Conservation (phyloP, 2,888 invertebrate genomes). For the Chrysodeixis includens region DNA sequence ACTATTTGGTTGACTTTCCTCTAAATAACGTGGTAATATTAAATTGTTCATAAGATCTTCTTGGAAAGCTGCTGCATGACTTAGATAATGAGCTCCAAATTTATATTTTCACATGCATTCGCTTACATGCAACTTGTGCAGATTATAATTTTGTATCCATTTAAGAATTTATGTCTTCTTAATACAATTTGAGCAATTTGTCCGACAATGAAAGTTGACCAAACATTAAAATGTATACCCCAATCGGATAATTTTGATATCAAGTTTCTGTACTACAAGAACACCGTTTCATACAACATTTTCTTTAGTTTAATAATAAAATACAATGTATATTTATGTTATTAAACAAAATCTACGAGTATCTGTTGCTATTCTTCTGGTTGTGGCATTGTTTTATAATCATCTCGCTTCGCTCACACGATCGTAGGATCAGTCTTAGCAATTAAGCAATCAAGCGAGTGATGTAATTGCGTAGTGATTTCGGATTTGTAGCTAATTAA, state of each 20-base stretch:
- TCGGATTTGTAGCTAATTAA: not conserved
- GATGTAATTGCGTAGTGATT: not conserved
- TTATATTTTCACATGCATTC: no score
- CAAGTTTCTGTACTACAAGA: not conserved
- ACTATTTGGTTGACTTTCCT: not conserved
- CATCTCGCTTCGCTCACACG: conserved; percentile 6
- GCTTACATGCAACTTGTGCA: no score
- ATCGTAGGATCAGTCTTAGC: not conserved
- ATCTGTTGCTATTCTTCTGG: conserved; percentile 7
- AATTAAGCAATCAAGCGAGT: not conserved
- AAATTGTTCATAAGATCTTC: no score
- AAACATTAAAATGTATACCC: not conserved
- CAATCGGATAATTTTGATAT: not conserved
- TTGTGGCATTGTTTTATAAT: conserved; percentile 10
- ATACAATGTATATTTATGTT: conserved; percentile 9
- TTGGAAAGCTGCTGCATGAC: not conserved
- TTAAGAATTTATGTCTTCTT: no score
- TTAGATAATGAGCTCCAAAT: not conserved
- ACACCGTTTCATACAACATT: not conserved
- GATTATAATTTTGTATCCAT: no score
- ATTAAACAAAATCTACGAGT: conserved; percentile 5
- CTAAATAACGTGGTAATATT: not conserved
- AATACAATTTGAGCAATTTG: no score
- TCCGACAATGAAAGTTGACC: no score
- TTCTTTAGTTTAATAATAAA: conserved; percentile 6